phyloP scores from a whole-genome alignment of 2,888 invertebrate species.

The Metallyticus violacea region DNA sequence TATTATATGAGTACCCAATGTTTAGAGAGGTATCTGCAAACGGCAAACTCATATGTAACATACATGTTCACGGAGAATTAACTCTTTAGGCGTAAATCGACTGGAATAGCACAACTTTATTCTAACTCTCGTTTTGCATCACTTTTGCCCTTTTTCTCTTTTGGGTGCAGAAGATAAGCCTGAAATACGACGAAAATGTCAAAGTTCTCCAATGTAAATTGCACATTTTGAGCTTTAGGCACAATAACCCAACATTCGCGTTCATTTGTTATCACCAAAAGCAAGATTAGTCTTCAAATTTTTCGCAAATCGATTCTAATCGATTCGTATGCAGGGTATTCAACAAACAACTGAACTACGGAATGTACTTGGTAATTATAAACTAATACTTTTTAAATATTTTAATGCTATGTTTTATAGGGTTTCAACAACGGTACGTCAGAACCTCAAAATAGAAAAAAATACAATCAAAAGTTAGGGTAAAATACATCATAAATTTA shows the following conservation, averaged over 20 bases:
- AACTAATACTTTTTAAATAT: too few species aligned
- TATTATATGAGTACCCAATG: neutral
- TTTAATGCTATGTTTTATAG: too few species aligned
- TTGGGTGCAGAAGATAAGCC: neutral
- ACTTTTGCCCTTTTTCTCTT: neutral
- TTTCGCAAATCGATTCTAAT: neutral
- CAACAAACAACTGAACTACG: too few species aligned
- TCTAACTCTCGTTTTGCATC: neutral
- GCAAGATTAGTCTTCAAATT: neutral
- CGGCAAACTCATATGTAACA: neutral
- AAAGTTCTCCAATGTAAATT: neutral
- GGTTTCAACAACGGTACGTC: too few species aligned
- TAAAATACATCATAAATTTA: too few species aligned
- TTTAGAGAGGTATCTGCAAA: neutral
- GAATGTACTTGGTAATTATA: too few species aligned
- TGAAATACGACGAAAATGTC: neutral
- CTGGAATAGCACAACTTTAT: conserved; percentile 10
- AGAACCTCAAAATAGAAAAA: too few species aligned
- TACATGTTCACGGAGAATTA: conserved; percentile 15
- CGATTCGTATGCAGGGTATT: neutral
- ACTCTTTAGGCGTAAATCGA: conserved; percentile 14
- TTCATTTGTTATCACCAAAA: neutral
- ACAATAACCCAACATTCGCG: neutral
- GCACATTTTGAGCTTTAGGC: neutral
- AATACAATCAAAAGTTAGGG: too few species aligned